A percentile compares a stretch with the other conserved stretches of the same genome.
Conservation (phyloP, 2,888 invertebrate species). For the Nezara viridula region DNA sequence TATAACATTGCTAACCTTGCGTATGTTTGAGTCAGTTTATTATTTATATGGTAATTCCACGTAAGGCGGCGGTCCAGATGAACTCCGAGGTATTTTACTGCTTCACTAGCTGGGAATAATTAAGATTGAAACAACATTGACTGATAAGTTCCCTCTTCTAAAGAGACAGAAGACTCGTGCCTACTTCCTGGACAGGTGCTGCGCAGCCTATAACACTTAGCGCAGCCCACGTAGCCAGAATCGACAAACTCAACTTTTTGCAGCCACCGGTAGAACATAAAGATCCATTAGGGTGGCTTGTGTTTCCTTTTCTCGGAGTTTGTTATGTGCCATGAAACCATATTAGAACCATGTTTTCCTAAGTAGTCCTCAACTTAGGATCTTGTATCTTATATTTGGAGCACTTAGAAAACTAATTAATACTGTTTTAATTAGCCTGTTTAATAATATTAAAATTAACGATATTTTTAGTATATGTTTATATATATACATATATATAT, state of each 20-base stretch:
- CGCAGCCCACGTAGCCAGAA: slow-evolving; percentile 1
- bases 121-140: too few relatives aligned
- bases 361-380: not conserved
- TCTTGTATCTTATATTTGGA: not conserved
- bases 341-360: not conserved
- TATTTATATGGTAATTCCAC: too few relatives aligned
- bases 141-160: not conserved
- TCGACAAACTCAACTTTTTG: slow-evolving; percentile 20
- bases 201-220: slow-evolving; percentile 8
- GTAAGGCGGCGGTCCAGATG: too few relatives aligned
- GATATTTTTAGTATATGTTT: too few relatives aligned
- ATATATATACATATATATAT: too few relatives aligned
- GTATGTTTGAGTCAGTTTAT: too few relatives aligned
- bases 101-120: too few relatives aligned
- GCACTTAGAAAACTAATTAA: too few relatives aligned
- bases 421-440: too few relatives aligned
- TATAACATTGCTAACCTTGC: too few relatives aligned
- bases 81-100: too few relatives aligned
- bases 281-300: slow-evolving; percentile 12
- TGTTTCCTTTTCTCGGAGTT: slow-evolving; percentile 37
- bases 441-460: too few relatives aligned
- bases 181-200: slow-evolving; percentile 38
- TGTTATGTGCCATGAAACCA: not conserved
- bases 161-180: not conserved
- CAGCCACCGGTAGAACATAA: not conserved